Conservation (phyloP, 2,797 vertebrate species). For the Alauda arvensis region DNA sequence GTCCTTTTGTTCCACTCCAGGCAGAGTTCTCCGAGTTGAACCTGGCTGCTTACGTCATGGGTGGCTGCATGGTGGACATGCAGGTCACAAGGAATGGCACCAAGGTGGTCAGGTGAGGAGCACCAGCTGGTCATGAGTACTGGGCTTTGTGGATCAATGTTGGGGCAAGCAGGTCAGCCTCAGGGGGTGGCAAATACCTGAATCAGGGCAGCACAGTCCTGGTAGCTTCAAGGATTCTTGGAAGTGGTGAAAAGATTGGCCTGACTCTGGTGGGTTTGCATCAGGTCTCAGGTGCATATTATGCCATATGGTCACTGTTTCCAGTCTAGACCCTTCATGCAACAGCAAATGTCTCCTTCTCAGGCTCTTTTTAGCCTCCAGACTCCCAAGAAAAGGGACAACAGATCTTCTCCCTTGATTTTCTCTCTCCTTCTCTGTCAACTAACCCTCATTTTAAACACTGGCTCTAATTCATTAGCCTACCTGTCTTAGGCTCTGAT, state of each 20-base stretch:
- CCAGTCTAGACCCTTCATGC: neutral
- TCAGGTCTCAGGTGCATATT: neutral
- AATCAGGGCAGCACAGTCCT: neutral
- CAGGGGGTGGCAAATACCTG: neutral
- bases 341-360: neutral
- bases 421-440: neutral
- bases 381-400: neutral
- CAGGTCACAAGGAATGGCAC: constrained; percentile 87
- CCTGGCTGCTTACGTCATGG: constrained; percentile 86
- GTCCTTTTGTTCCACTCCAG: constrained; percentile 68
- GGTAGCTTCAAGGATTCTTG: neutral
- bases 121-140: neutral
- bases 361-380: neutral
- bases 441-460: neutral
- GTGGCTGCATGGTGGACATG: constrained; percentile 93
- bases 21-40: constrained; percentile 96
- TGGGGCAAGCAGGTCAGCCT: neutral
- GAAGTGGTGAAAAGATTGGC: neutral
- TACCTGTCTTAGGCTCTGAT: neutral
- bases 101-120: constrained; percentile 89
- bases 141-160: neutral
- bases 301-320: neutral
- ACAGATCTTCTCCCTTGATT: neutral
- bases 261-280: neutral
- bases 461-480: neutral